Percentiles rank a stretch among this genome's conserved stretches.
phyloP scores from a whole-genome alignment of 2,888 invertebrate species.

The Psococerastis gibbosa region DNA sequence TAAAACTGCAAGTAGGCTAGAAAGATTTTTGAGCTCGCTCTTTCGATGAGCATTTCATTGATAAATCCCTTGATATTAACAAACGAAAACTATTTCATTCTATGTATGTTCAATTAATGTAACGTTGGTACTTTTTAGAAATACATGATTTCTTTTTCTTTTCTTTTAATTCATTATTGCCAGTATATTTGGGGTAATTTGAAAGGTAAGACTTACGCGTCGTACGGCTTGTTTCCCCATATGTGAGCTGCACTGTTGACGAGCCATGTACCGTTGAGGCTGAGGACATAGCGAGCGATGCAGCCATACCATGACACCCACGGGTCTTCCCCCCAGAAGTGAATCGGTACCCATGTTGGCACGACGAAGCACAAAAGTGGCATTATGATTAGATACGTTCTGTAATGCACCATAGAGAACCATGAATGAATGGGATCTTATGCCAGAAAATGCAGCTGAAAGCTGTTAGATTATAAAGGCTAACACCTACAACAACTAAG shows the following conservation, averaged over 20 bases:
- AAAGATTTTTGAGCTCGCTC: too few species aligned
- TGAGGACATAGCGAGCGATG: slow-evolving; percentile 54
- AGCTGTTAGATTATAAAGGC: neutral
- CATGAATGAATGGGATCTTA: too few species aligned
- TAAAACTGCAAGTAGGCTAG: too few species aligned
- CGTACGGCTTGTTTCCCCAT: slow-evolving; percentile 80
- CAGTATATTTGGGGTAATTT: too few species aligned
- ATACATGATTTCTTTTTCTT: neutral
- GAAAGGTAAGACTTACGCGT: slow-evolving; percentile 42
- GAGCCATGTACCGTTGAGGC: slow-evolving; percentile 75
- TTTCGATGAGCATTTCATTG: too few species aligned
- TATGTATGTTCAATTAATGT: too few species aligned
- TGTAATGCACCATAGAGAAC: too few species aligned
- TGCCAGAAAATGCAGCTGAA: too few species aligned
- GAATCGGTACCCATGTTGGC: slow-evolving; percentile 58
- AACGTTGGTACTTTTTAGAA: neutral
- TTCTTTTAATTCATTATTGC: too few species aligned
- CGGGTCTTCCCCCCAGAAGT: slow-evolving; percentile 53
- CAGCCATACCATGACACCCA: slow-evolving; percentile 58
- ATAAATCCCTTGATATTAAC: too few species aligned
- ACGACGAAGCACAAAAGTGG: slow-evolving; percentile 59
- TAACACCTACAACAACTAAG: neutral
- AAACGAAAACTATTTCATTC: too few species aligned
- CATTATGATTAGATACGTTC: slow-evolving; percentile 57
- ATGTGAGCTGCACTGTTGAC: slow-evolving; percentile 89